Evolutionary conservation across 2,888 invertebrate genomes (phyloP).

Genomic region (Dasysyrphus tricinctus): DNA sequence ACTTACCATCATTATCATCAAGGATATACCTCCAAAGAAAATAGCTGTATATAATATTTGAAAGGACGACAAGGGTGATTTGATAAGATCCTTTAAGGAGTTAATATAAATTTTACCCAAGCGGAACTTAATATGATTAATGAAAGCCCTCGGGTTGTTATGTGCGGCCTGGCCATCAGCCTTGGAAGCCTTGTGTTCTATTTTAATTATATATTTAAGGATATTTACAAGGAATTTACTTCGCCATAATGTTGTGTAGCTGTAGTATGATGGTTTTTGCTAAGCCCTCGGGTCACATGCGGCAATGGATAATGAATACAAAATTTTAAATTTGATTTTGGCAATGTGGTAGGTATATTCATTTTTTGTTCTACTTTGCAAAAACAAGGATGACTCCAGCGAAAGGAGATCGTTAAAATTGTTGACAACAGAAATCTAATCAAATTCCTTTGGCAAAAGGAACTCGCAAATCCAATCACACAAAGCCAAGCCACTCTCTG

Average conservation of each 20-base stretch:
- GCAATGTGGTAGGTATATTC: background rate
- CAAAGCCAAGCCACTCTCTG: slow-evolving; percentile 41
- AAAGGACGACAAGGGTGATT: slow-evolving; percentile 47
- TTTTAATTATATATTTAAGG: slow-evolving; percentile 46
- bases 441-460: slow-evolving; percentile 65
- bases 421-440: slow-evolving; percentile 72
- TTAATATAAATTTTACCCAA: slow-evolving; percentile 69
- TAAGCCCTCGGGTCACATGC: slow-evolving; percentile 55
- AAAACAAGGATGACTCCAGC: background rate
- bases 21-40: slow-evolving; percentile 35
- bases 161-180: slow-evolving; percentile 3
- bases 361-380: no score
- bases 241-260: slow-evolving; percentile 24
- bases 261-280: slow-evolving; percentile 42
- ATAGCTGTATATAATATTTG: slow-evolving; percentile 32
- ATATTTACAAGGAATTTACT: slow-evolving; percentile 50
- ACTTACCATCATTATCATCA: slow-evolving; percentile 42
- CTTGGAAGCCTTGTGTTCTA: slow-evolving; percentile 20
- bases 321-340: slow-evolving; percentile 52
- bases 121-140: slow-evolving; percentile 72
- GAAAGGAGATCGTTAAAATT: slow-evolving; percentile 59
- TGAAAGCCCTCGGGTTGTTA: slow-evolving; percentile 55
- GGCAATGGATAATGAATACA: slow-evolving; percentile 40
- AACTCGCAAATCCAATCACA: slow-evolving; percentile 65
- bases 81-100: slow-evolving; percentile 67